These are phyloP conservation scores for Paraplagusia blochii DNA, from an alignment of 2,113 vertebrate genomes.

Conservation along the genomic window DNA sequence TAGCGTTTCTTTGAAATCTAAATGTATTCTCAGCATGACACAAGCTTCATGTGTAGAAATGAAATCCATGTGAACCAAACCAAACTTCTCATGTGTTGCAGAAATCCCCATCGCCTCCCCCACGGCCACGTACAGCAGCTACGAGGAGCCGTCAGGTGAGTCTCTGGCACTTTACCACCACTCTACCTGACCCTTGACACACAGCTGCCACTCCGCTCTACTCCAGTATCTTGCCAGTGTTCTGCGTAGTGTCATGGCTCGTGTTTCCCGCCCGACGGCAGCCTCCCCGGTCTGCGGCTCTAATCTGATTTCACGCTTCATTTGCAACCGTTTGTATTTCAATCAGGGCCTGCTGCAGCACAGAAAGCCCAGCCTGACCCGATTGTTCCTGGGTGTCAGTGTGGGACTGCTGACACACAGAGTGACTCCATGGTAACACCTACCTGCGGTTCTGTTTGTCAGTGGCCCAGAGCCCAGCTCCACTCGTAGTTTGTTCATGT, in stretches of 20 bases:
- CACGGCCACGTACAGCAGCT: conserved; percentile 84
- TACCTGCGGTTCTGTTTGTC: conserved; percentile 4
- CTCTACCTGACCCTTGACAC: no score
- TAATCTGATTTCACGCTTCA: conserved; percentile 99
- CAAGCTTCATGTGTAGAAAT: not conserved
- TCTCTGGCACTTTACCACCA: conserved; percentile 44
- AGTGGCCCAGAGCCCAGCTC: no score
- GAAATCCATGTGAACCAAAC: conserved; percentile 9
- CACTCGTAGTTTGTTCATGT: no score
- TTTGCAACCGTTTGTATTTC: conserved; percentile 94
- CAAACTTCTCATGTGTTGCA: conserved; percentile 51
- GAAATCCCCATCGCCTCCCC: conserved; percentile 91
- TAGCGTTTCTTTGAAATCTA: no score
- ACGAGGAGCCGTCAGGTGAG: conserved; percentile 90
- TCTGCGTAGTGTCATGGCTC: conserved; percentile 40
- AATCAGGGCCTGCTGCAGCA: conserved; percentile 85
- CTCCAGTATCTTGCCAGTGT: conserved; percentile 48
- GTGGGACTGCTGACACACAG: conserved; percentile 28
- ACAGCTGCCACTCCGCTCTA: conserved; percentile 38
- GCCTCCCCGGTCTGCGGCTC: conserved; percentile 50
- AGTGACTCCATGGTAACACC: conserved; percentile 2
- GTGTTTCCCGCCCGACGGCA: no score
- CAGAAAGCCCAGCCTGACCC: conserved; percentile 75
- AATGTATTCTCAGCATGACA: no score
- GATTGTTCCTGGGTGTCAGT: conserved; percentile 62